phyloP scores from a whole-genome alignment of 2,888 invertebrate genomes.

The Drosophila mulleri region DNA sequence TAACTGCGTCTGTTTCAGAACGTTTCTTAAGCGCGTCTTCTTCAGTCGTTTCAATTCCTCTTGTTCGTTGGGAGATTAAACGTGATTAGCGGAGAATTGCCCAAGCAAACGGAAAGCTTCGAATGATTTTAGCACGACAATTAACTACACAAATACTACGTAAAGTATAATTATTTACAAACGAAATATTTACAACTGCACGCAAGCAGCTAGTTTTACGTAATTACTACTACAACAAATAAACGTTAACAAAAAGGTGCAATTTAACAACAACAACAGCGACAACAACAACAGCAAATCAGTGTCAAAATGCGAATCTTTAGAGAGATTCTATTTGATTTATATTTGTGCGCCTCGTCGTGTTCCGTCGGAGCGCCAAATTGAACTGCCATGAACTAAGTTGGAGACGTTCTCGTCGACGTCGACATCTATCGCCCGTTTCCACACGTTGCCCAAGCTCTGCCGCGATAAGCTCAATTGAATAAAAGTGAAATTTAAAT shows the following conservation, averaged over 20 bases:
- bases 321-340: slow-evolving; percentile 2
- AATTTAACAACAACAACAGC: slow-evolving; percentile 16
- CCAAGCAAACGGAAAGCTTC: slow-evolving; percentile 45
- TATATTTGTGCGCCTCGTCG: slow-evolving; percentile 42
- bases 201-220: slow-evolving; percentile 38
- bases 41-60: slow-evolving; percentile 21
- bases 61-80: slow-evolving; percentile 59
- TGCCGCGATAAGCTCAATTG: slow-evolving; percentile 25
- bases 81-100: slow-evolving; percentile 56
- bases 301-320: slow-evolving; percentile 22
- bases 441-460: slow-evolving; percentile 64
- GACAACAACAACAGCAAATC: slow-evolving; percentile 30
- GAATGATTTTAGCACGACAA: slow-evolving; percentile 64
- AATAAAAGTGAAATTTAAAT: slow-evolving; percentile 62
- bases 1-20: slow-evolving; percentile 64
- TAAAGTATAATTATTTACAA: slow-evolving; percentile 60
- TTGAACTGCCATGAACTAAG: slow-evolving; percentile 75
- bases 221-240: slow-evolving; percentile 37
- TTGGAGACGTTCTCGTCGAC: slow-evolving; percentile 29
- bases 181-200: slow-evolving; percentile 16
- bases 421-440: slow-evolving; percentile 56
- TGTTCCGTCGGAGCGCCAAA: slow-evolving; percentile 61
- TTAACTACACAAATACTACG: slow-evolving; percentile 59
- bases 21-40: slow-evolving; percentile 45
- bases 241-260: slow-evolving; percentile 27